Percentiles rank a stretch among this genome's conserved stretches.
Conservation (phyloP, 2,888 invertebrate genomes). For the Chironomus riparius region DNA sequence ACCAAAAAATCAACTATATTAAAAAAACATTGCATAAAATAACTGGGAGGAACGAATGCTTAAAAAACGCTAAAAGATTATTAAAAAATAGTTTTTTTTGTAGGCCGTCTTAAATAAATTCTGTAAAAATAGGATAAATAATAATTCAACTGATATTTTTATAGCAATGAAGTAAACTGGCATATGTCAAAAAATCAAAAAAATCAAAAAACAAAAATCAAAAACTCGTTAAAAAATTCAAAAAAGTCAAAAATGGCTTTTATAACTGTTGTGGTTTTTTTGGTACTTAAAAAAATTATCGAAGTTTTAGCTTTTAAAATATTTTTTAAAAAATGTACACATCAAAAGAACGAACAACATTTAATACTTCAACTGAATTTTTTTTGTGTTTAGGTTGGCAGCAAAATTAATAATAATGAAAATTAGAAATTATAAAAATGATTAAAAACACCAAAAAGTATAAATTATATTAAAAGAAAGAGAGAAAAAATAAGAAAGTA, state of each 20-base stretch:
- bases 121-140: background rate
- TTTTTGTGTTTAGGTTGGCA: background rate
- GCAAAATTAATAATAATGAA: background rate
- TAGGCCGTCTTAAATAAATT: background rate
- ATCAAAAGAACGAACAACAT: conserved; percentile 27
- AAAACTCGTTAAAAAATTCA: conserved; percentile 20
- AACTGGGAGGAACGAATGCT: no score
- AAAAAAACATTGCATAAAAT: no score
- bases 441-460: conserved; percentile 5
- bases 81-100: no score
- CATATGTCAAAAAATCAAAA: conserved; percentile 14
- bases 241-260: conserved; percentile 10
- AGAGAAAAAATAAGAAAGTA: background rate
- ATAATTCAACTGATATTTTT: background rate
- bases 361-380: background rate
- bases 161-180: conserved; percentile 6
- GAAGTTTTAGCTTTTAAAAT: conserved; percentile 1
- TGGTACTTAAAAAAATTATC: background rate
- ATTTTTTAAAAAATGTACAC: conserved; percentile 5
- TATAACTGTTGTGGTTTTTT: background rate
- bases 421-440: background rate
- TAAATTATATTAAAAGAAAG: background rate
- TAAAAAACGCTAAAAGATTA: background rate
- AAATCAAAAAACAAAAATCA: conserved; percentile 26
- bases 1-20: no score